phyloP scores from a whole-genome alignment of 2,888 invertebrate genomes.

The Schizaphis graminum region DNA sequence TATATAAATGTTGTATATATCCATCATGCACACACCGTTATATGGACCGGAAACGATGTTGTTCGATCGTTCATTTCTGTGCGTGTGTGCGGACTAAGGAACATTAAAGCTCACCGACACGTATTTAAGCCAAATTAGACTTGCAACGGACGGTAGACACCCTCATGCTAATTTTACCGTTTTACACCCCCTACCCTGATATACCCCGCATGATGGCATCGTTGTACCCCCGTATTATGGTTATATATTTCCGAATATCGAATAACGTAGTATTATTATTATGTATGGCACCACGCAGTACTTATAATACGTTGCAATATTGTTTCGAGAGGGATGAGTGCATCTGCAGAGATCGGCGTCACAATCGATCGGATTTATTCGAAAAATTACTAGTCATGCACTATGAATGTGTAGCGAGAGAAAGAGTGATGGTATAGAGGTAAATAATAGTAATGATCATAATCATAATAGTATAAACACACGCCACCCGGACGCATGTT shows the following conservation, averaged over 20 bases:
- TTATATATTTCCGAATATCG: neutral
- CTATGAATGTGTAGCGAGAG: neutral
- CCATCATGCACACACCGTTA: neutral
- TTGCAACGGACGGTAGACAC: neutral
- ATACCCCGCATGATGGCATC: neutral
- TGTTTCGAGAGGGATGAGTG: slow-evolving; percentile 2
- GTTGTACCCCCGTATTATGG: neutral
- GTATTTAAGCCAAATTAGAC: neutral
- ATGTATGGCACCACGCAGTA: neutral
- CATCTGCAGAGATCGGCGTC: neutral
- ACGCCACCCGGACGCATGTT: slow-evolving; percentile 32
- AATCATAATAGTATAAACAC: neutral
- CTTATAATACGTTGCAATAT: neutral
- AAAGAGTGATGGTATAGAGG: neutral
- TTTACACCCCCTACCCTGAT: neutral
- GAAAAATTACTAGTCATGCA: slow-evolving; percentile 47
- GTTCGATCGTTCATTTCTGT: neutral
- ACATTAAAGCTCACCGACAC: slow-evolving; percentile 10
- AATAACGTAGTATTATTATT: neutral
- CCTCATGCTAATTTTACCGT: neutral
- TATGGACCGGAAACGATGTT: neutral
- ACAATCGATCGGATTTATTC: slow-evolving; percentile 33
- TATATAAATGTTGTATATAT: neutral
- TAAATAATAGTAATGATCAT: neutral
- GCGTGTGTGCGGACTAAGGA: neutral